Evolutionary conservation across 2,888 invertebrate genomes (phyloP).

Genomic region (Hemaris fuciformis): DNA sequence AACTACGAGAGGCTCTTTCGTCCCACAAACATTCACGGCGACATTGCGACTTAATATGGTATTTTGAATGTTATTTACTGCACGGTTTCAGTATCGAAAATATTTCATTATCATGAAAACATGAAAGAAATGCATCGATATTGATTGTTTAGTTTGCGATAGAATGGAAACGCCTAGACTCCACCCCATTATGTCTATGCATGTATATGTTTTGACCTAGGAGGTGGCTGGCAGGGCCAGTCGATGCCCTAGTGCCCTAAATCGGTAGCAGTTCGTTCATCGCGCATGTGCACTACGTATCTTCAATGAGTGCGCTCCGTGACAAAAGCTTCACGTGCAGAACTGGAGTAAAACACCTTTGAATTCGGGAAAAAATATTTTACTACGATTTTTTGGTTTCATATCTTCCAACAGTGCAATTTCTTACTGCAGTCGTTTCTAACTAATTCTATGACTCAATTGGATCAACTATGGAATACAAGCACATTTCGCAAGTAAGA

Average conservation of each 20-base stretch:
- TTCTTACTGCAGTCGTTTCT: no score
- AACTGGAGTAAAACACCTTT: constrained; percentile 20
- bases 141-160: not conserved
- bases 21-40: no score
- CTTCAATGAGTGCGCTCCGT: constrained; percentile 39
- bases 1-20: no score
- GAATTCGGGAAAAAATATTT: constrained; percentile 26
- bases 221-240: constrained; percentile 46
- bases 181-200: constrained; percentile 21
- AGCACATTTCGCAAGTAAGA: not conserved
- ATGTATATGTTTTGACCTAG: constrained; percentile 51
- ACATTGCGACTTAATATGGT: no score
- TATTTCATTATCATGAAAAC: no score
- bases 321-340: constrained; percentile 24
- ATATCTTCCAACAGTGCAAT: not conserved
- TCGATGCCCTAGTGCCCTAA: constrained; percentile 73
- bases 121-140: no score
- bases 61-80: no score
- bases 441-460: not conserved
- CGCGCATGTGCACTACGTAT: constrained; percentile 58
- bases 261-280: constrained; percentile 36
- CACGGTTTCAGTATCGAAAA: no score
- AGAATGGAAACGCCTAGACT: not conserved
- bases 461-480: not conserved
- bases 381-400: not conserved